Percentiles rank a stretch among this genome's conserved stretches.
Evolutionary conservation across 2,888 invertebrate species (phyloP).

Genomic region (Heliconius sara): DNA sequence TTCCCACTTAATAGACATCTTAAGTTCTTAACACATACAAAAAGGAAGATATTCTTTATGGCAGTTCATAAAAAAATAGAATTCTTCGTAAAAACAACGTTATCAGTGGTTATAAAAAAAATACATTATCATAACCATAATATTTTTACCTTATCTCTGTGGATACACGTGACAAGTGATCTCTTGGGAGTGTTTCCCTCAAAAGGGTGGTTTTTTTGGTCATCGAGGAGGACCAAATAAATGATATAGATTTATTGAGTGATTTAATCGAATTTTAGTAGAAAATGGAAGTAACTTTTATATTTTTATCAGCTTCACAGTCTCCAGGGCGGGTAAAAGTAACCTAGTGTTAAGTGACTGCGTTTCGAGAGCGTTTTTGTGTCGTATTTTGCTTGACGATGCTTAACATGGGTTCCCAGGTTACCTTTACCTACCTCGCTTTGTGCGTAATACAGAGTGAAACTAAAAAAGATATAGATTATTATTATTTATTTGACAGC

Average conservation of each 20-base stretch:
- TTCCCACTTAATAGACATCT: background rate
- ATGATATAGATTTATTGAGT: conserved; percentile 19
- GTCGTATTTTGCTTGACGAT: background rate
- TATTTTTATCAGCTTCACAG: background rate
- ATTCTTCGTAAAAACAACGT: conserved; percentile 24
- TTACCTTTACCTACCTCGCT: background rate
- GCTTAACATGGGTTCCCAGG: background rate
- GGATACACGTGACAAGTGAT: conserved; percentile 36
- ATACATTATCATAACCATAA: conserved; percentile 56
- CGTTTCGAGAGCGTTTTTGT: too few species aligned
- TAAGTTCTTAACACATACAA: conserved; percentile 18
- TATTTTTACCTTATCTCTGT: conserved; percentile 55
- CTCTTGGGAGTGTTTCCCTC: conserved; percentile 41
- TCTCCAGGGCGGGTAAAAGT: too few species aligned
- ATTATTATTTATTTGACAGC: too few species aligned
- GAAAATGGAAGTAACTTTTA: background rate
- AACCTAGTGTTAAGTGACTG: too few species aligned
- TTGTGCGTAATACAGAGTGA: background rate
- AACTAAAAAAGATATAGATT: background rate
- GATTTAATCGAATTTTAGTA: background rate
- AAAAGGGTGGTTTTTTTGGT: conserved; percentile 28
- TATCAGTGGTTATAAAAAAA: conserved; percentile 55
- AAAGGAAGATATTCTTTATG: conserved; percentile 31
- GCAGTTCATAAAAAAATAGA: conserved; percentile 33
- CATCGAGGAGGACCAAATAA: conserved; percentile 4